Evolutionary conservation across 2,888 invertebrate species (phyloP).

Genomic region (Ephialtes manifestator): DNA sequence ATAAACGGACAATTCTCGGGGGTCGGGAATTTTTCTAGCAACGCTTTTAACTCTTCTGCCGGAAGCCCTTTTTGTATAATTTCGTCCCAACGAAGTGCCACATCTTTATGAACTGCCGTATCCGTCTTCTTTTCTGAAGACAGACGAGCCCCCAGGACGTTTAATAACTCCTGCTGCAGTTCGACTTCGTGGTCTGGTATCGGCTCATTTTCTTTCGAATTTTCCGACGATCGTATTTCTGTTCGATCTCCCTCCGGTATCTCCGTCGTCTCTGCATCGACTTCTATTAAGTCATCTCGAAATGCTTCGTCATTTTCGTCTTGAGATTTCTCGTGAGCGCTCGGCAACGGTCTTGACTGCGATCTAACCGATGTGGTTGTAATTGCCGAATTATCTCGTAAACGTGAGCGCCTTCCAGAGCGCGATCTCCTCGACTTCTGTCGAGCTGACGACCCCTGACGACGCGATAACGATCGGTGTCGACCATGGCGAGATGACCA

Average conservation of each 20-base stretch:
- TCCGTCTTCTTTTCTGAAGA: conserved; percentile 14
- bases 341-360: background rate
- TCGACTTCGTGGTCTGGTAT: conserved; percentile 54
- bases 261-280: no score
- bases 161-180: conserved; percentile 41
- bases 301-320: conserved; percentile 12
- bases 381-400: background rate
- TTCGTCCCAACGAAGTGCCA: conserved; percentile 59
- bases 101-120: conserved; percentile 54
- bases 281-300: background rate
- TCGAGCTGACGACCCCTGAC: background rate
- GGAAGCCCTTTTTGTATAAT: conserved; percentile 61
- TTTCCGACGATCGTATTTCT: background rate
- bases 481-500: no score
- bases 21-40: conserved; percentile 59
- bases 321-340: background rate
- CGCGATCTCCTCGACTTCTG: background rate
- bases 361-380: no score
- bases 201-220: no score
- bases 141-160: conserved; percentile 37
- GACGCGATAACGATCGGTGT: no score
- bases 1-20: conserved; percentile 59
- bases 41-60: conserved; percentile 36
- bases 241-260: background rate
- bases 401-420: background rate